Base-by-base conservation (phyloP, 2,113 vertebrate species). In the Oostethus manadensis region DNA sequence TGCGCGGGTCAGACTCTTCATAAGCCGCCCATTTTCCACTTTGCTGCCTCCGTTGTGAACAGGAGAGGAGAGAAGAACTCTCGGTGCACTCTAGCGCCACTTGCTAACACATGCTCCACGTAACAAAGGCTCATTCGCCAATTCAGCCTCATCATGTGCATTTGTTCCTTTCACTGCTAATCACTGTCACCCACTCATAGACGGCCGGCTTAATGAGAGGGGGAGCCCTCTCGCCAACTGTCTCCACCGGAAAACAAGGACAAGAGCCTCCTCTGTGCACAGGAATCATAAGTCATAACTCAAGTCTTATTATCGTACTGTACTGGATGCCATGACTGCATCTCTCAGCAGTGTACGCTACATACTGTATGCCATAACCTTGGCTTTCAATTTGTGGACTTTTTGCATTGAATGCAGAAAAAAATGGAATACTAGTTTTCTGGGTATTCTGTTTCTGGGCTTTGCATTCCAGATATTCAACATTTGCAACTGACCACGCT, bases 11-110 rank as follows among this genome's bases (percentile, higher is more conserved):
- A 68, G 72, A 54, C 62, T 66, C 57, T 72, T 73, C 57, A 65
- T 80, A 81, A 79, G 84, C 74, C 66, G 74, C 16, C 73, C 59
- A 77, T 83, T 78, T 86, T 85, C 80, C 80, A 79, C 81, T 83
- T 74, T 62, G 64, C 71, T 72, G 75, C 78, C 58, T 73, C 73
- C 64, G 78, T 78, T 85, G 80, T 78, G 60, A 71, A 63, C 56
- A 68, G 67, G 56, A 70, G 70, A 66, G 64, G 73, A 80, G 60
- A 66, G 45, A 64, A 75, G 68, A 61, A 79, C 73, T 73, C 54
- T 63, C 62, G 47, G 21, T 66, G 71, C 67, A 60, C 74, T 64
- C 68, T 54, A 3, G 64, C 69, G 76, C 65, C 64, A 77, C 71
- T 81, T 76, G 56, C 62, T 71, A 66, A 71, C 70, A 68, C 64